Conservation (phyloP, 2,797 vertebrate genomes). For the Siniperca undulata region DNA sequence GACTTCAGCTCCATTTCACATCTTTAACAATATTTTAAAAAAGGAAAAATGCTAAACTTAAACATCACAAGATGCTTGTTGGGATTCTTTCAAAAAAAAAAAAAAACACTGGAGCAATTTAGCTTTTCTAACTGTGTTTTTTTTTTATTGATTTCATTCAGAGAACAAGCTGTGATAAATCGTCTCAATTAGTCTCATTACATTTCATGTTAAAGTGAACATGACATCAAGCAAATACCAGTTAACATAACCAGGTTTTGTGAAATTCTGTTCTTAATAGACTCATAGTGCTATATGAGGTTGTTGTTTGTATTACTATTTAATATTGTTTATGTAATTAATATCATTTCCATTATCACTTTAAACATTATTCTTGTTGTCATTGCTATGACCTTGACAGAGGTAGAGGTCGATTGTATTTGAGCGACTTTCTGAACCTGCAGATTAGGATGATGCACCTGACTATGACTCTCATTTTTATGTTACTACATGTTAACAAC, state of each 20-base stretch:
- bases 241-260: no score
- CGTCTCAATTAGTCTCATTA: not conserved
- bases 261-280: no score
- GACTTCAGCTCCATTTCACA: not conserved
- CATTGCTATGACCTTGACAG: not conserved
- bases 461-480: conserved; percentile 1
- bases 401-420: not conserved
- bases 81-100: not conserved
- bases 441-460: conserved; percentile 23
- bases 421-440: conserved; percentile 15
- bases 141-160: no score
- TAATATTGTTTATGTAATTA: not conserved
- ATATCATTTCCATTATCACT: not conserved
- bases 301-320: not conserved
- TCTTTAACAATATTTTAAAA: not conserved
- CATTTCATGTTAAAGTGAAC: not conserved
- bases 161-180: no score
- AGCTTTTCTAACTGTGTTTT: no score
- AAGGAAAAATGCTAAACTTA: not conserved
- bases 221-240: no score
- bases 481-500: conserved; percentile 13
- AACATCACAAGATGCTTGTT: not conserved
- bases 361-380: not conserved
- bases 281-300: not conserved
- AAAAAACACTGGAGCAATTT: no score